Conservation (phyloP, 2,888 invertebrate species). For the Heliconius charithonia region DNA sequence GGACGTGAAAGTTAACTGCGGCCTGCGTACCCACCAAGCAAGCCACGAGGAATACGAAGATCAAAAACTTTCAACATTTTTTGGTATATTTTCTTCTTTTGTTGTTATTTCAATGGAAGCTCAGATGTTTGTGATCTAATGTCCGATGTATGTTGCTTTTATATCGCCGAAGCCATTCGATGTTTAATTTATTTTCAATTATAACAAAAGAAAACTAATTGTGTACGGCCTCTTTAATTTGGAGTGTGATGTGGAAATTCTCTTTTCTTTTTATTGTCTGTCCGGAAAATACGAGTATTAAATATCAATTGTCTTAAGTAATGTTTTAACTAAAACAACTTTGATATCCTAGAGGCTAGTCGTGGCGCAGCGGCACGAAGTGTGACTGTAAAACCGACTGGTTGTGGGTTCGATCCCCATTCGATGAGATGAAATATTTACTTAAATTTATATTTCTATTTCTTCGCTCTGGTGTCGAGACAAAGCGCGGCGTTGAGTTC, state of each 20-base stretch:
- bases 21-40: slow-evolving; percentile 63
- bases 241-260: slow-evolving; percentile 5
- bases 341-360: too few species aligned
- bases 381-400: too few species aligned
- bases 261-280: background rate
- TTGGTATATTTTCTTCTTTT: slow-evolving; percentile 8
- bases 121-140: slow-evolving; percentile 28
- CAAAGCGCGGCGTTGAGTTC: too few species aligned
- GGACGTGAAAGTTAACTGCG: slow-evolving; percentile 84
- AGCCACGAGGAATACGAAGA: slow-evolving; percentile 60
- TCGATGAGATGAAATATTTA: too few species aligned
- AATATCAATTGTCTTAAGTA: background rate
- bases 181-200: slow-evolving; percentile 51
- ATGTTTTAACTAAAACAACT: too few species aligned
- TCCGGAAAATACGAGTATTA: background rate
- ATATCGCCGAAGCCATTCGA: slow-evolving; percentile 60
- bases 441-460: too few species aligned
- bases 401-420: too few species aligned
- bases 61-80: slow-evolving; percentile 62
- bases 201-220: slow-evolving; percentile 44
- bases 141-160: slow-evolving; percentile 49
- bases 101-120: slow-evolving; percentile 26
- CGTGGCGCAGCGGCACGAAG: too few species aligned
- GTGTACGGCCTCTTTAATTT: slow-evolving; percentile 43
- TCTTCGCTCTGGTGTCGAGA: too few species aligned